phyloP scores from a whole-genome alignment of 2,797 vertebrate species.

The Darevskia mixta region DNA sequence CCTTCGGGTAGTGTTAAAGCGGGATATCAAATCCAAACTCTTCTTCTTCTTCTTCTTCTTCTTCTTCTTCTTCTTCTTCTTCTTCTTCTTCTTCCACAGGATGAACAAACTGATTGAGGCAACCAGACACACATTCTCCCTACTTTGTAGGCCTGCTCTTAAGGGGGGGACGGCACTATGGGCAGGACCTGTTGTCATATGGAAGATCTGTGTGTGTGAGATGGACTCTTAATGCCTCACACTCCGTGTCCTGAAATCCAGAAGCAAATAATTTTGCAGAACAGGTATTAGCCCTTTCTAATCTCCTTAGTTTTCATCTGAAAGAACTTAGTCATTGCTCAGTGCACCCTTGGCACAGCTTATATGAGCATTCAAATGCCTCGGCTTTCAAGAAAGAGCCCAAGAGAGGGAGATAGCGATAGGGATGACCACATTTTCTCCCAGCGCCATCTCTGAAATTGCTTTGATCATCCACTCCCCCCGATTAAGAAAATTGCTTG shows the following conservation, averaged over 20 bases:
- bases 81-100: too few relatives aligned
- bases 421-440: constrained; percentile 11
- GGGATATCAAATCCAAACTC: too few relatives aligned
- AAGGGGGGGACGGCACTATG: too few relatives aligned
- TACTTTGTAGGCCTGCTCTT: too few relatives aligned
- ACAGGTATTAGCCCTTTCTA: constrained; percentile 2
- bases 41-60: too few relatives aligned
- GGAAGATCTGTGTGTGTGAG: not conserved
- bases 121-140: too few relatives aligned
- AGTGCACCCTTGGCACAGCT: not conserved
- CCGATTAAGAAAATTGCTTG: constrained; percentile 48
- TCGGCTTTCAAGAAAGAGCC: constrained; percentile 32
- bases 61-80: too few relatives aligned
- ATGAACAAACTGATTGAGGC: too few relatives aligned
- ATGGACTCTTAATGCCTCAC: not conserved
- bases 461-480: constrained; percentile 58
- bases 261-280: not conserved
- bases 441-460: constrained; percentile 39
- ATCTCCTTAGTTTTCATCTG: constrained; percentile 50
- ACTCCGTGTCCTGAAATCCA: not conserved
- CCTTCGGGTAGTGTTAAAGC: too few relatives aligned
- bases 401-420: constrained; percentile 22
- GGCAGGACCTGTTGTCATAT: not conserved
- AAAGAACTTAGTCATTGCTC: constrained; percentile 22
- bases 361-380: constrained; percentile 43